Conservation (phyloP, 2,797 vertebrate species). For the Vultur gryphus region DNA sequence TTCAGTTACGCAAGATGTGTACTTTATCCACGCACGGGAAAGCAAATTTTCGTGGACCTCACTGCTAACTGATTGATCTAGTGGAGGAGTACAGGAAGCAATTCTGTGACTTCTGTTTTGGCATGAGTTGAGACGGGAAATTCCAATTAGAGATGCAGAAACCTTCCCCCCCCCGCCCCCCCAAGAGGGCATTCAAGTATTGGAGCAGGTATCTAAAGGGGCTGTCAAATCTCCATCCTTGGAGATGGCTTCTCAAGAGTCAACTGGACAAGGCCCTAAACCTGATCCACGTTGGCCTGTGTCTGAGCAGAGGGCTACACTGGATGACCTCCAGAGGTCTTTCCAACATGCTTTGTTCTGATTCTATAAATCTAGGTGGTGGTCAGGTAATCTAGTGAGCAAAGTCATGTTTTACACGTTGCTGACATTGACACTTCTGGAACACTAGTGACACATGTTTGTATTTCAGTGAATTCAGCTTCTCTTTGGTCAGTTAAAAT, state of each 20-base stretch:
- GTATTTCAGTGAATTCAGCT: not conserved
- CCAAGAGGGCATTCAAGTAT: not conserved
- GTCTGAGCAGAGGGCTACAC: not conserved
- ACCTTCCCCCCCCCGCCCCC: no score
- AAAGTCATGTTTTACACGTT: not conserved
- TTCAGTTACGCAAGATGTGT: not conserved
- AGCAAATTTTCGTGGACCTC: not conserved
- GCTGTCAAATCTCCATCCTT: not conserved
- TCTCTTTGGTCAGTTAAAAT: not conserved
- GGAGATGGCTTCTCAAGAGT: not conserved
- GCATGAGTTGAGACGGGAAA: not conserved
- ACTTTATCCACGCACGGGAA: not conserved
- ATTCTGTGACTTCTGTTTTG: not conserved
- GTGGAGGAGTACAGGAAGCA: not conserved
- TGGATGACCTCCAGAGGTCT: not conserved
- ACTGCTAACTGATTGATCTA: not conserved
- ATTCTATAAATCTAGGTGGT: not conserved
- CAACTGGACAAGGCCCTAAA: not conserved
- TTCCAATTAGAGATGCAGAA: not conserved
- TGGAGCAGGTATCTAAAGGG: not conserved
- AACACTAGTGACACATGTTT: not conserved
- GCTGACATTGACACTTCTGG: not conserved
- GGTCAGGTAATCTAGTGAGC: not conserved
- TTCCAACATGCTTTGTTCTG: not conserved
- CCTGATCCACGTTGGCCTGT: accelerated